A percentile compares a stretch with the other conserved stretches of the same genome.
These are phyloP conservation scores for Acrocephalus arundinaceus DNA, from an alignment of 2,113 vertebrate genomes.

Conservation along the genomic window DNA sequence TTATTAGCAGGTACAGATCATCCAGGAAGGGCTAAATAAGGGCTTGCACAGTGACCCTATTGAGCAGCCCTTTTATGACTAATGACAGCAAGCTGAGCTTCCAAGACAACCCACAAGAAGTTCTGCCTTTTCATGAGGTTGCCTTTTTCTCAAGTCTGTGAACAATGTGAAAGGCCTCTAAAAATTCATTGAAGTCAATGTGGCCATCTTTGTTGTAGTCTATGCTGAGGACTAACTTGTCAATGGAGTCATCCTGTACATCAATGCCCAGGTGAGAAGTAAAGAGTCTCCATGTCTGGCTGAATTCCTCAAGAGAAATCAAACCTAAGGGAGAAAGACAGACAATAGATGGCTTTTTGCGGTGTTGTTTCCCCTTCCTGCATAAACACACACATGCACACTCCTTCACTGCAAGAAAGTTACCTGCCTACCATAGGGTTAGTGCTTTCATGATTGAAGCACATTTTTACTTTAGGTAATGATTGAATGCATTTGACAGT, in stretches of 20 bases:
- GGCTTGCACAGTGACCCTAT: not conserved
- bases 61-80: not conserved
- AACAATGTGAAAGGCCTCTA: conserved; percentile 93
- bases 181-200: conserved; percentile 96
- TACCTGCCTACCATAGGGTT: accelerated
- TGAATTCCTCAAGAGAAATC: conserved; percentile 93
- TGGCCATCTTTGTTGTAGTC: conserved; percentile 95
- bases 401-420: not conserved
- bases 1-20: not conserved
- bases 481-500: not conserved
- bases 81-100: not conserved
- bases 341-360: not conserved
- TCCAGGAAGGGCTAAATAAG: not conserved
- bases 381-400: accelerated
- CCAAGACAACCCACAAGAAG: not conserved
- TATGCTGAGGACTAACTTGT: conserved; percentile 86
- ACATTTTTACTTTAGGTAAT: not conserved
- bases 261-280: conserved; percentile 82
- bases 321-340: conserved; percentile 77
- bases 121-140: not conserved
- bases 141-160: conserved; percentile 80
- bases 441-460: not conserved
- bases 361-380: not conserved
- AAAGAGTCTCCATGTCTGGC: conserved; percentile 91
- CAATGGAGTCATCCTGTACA: conserved; percentile 76